These are phyloP conservation scores for Leptinotarsa haldemani DNA, from an alignment of 2,888 invertebrate species.

Conservation along the genomic window DNA sequence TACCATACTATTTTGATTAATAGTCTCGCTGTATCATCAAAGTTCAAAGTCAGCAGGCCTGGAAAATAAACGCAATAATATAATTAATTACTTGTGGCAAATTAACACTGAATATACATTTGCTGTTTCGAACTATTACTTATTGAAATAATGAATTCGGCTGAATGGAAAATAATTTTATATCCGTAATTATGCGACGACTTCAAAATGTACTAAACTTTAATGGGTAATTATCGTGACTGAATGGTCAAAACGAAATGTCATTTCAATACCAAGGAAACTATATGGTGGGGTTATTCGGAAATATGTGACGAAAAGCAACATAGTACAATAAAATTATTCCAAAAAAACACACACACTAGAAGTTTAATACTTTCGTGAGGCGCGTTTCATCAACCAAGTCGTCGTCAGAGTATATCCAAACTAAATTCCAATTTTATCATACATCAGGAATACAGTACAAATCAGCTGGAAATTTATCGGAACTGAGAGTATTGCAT, in stretches of 20 bases:
- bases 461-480: too few relatives aligned
- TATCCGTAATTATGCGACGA: not conserved
- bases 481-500: too few relatives aligned
- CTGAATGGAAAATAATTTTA: not conserved
- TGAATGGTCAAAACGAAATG: not conserved
- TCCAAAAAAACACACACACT: too few relatives aligned
- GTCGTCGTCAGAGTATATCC: too few relatives aligned
- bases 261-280: not conserved
- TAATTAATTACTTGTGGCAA: conserved; percentile 5
- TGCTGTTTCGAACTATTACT: not conserved
- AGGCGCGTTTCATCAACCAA: too few relatives aligned
- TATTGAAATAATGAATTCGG: not conserved
- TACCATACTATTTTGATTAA: not conserved
- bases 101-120: not conserved
- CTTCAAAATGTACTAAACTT: not conserved
- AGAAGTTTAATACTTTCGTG: too few relatives aligned
- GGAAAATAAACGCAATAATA: conserved; percentile 10
- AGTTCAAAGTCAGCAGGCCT: conserved; percentile 10
- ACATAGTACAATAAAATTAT: too few relatives aligned
- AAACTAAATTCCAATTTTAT: too few relatives aligned
- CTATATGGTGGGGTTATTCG: not conserved
- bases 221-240: not conserved
- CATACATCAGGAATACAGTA: too few relatives aligned
- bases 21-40: not conserved
- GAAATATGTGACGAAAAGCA: not conserved